Percentiles rank a stretch among this genome's conserved stretches.
phyloP scores from a whole-genome alignment of 1,140 invertebrate genomes.

The Micrasema minimum region DNA sequence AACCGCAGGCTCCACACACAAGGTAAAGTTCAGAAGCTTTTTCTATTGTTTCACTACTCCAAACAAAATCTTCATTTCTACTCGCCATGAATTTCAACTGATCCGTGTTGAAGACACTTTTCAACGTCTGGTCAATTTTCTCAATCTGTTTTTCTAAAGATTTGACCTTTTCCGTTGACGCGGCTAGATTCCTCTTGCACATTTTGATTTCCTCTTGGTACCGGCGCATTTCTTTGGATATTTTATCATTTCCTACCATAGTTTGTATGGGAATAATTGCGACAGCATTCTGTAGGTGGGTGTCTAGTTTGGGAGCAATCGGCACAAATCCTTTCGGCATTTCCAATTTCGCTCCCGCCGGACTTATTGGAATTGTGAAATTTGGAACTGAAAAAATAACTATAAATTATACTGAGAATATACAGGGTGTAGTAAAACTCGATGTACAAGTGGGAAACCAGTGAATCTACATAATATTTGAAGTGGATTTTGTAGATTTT shows the following conservation, averaged over 20 bases:
- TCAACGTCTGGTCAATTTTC: conserved; percentile 9
- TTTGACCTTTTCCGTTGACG: not conserved
- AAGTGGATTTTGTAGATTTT: no score
- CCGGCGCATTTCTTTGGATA: conserved; percentile 7
- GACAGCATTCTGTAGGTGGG: conserved; percentile 14
- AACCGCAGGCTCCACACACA: conserved; percentile 10
- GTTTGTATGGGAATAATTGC: conserved; percentile 23
- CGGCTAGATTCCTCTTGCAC: not conserved
- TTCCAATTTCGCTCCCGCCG: not conserved
- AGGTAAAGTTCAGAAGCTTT: conserved; percentile 22
- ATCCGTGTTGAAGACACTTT: conserved; percentile 26
- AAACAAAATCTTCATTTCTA: not conserved
- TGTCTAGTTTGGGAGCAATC: conserved; percentile 17
- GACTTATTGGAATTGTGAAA: not conserved
- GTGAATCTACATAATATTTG: no score
- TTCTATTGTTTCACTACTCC: conserved; percentile 16
- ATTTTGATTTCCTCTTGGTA: conserved; percentile 26
- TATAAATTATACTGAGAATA: no score
- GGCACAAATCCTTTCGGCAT: conserved; percentile 5
- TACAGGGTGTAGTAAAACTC: no score
- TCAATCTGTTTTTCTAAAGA: conserved; percentile 17
- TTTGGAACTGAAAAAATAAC: conserved; percentile 20
- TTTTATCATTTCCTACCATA: conserved; percentile 8
- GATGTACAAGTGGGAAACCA: no score
- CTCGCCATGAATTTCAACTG: conserved; percentile 25